phyloP scores from a whole-genome alignment of 2,888 invertebrate genomes.

The Microctonus brassicae region DNA sequence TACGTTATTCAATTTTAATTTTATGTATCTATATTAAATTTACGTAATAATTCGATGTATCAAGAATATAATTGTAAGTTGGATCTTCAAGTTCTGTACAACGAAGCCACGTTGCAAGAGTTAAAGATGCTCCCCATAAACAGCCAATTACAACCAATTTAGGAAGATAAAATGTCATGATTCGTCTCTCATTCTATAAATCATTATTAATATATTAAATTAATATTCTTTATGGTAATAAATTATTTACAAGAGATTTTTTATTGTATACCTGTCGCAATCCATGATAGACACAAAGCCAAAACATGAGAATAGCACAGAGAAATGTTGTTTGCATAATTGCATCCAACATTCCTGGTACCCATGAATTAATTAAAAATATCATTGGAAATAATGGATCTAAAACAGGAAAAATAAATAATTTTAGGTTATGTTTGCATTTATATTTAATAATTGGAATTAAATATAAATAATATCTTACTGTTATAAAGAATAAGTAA shows the following conservation, averaged over 20 bases:
- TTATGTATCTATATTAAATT: conserved; percentile 60
- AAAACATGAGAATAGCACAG: conserved; percentile 88
- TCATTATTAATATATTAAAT: too few species aligned
- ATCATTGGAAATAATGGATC: conserved; percentile 95
- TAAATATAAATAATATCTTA: conserved; percentile 70
- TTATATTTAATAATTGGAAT: background rate
- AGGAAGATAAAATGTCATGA: conserved; percentile 89
- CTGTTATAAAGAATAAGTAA: conserved; percentile 92
- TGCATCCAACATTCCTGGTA: conserved; percentile 93
- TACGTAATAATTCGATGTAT: conserved; percentile 86
- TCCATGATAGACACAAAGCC: conserved; percentile 97
- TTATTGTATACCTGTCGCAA: conserved; percentile 80
- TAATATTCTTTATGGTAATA: too few species aligned
- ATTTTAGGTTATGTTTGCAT: conserved; percentile 13
- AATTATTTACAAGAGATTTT: background rate
- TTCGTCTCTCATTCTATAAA: conserved; percentile 87
- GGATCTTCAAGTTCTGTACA: conserved; percentile 91
- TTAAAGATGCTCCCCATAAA: conserved; percentile 88
- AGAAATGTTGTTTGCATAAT: conserved; percentile 92
- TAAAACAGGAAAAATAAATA: conserved; percentile 68
- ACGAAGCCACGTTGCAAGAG: conserved; percentile 91
- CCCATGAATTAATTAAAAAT: conserved; percentile 88
- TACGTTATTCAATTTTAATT: background rate
- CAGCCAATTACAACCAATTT: conserved; percentile 89
- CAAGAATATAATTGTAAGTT: conserved; percentile 90